Conservation (phyloP, 1,140 invertebrate species). For the Sminthurides bifidus region DNA sequence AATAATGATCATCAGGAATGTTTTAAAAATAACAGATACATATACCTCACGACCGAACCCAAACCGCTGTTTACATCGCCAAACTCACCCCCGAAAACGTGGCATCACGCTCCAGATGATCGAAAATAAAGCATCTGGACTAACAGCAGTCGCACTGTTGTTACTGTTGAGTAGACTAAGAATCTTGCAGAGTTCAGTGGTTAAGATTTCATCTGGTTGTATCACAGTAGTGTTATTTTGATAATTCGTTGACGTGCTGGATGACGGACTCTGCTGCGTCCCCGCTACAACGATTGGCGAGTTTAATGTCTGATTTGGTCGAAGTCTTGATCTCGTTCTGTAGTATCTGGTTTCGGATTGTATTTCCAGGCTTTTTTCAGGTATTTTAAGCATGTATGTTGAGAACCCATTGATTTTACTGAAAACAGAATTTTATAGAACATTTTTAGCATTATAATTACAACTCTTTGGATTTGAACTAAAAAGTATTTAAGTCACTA, state of each 20-base stretch:
- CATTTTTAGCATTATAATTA: too few relatives aligned
- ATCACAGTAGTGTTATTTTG: background rate
- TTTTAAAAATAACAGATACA: too few relatives aligned
- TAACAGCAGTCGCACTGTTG: slow-evolving; percentile 54
- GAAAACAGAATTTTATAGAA: slow-evolving; percentile 35
- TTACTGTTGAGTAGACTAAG: slow-evolving; percentile 59
- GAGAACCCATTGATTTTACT: slow-evolving; percentile 75
- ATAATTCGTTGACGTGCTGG: background rate
- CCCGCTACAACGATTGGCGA: too few relatives aligned
- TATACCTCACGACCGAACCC: too few relatives aligned
- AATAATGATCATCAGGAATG: too few relatives aligned
- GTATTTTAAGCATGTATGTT: slow-evolving; percentile 48
- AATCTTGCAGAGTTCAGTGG: slow-evolving; percentile 66
- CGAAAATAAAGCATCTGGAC: slow-evolving; percentile 64
- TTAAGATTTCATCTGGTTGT: slow-evolving; percentile 42
- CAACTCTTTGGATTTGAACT: slow-evolving; percentile 5
- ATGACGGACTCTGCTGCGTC: too few relatives aligned
- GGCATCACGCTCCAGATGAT: slow-evolving; percentile 80
- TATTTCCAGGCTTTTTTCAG: background rate
- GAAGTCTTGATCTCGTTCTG: background rate
- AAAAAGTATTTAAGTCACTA: slow-evolving; percentile 15
- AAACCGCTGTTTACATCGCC: too few relatives aligned
- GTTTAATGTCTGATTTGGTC: slow-evolving; percentile 4
- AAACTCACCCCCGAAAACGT: slow-evolving; percentile 64
- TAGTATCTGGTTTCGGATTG: background rate